A percentile compares a stretch with the other conserved stretches of the same genome.
phyloP scores from a whole-genome alignment of 1,140 invertebrate species.

The Drosophila pseudoobscura region DNA sequence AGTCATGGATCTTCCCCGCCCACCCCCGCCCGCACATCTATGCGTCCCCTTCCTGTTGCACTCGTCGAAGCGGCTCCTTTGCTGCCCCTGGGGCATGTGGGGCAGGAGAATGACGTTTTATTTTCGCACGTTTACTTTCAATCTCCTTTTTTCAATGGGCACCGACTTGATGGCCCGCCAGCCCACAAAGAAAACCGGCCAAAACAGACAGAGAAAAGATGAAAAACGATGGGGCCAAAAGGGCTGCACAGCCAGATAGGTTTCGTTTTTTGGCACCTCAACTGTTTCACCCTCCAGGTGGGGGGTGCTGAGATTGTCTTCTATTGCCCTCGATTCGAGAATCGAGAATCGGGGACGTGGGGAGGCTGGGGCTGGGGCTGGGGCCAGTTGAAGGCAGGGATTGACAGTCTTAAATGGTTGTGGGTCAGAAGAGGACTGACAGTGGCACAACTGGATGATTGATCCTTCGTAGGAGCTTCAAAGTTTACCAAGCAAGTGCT shows the following conservation, averaged over 20 bases:
- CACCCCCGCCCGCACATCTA: background rate
- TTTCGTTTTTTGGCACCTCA: constrained; percentile 5
- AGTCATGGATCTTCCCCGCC: background rate
- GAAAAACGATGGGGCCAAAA: constrained; percentile 18
- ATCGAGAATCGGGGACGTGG: background rate
- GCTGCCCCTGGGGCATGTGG: constrained; percentile 23
- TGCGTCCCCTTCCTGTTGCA: constrained; percentile 38
- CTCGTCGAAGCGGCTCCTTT: constrained; percentile 15
- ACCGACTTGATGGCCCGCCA: constrained; percentile 3
- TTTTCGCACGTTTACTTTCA: constrained; percentile 67
- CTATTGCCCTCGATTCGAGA: constrained; percentile 14
- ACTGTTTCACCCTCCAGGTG: background rate
- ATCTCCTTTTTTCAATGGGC: constrained; percentile 17
- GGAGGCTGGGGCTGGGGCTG: background rate
- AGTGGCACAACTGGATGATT: constrained; percentile 5
- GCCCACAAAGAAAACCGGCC: constrained; percentile 15
- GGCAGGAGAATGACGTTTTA: constrained; percentile 62
- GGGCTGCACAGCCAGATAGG: constrained; percentile 22
- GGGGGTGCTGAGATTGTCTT: constrained; percentile 28
- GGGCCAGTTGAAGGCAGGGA: constrained; percentile 7
- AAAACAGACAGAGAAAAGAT: constrained; percentile 1
- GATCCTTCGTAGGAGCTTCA: background rate
- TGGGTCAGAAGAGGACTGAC: background rate
- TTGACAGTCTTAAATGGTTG: constrained; percentile 30
- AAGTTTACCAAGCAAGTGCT: background rate